phyloP scores from a whole-genome alignment of 2,113 vertebrate species.

The Polypterus senegalus region DNA sequence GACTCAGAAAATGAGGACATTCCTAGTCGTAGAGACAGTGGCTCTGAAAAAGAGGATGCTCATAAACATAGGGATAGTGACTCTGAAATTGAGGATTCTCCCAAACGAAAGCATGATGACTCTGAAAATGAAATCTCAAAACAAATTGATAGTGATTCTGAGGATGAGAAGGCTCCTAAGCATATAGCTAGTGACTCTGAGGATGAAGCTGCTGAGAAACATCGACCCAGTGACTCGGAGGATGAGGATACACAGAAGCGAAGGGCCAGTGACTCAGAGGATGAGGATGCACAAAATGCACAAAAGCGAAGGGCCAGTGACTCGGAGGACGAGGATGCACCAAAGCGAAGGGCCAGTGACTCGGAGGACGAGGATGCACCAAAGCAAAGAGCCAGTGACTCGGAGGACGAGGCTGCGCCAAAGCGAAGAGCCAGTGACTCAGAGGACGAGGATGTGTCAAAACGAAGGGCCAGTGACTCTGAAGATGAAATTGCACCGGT shows the following conservation, averaged over 20 bases:
- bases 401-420: conserved; percentile 32
- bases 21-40: conserved; percentile 20
- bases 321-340: conserved; percentile 8
- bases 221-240: conserved; percentile 10
- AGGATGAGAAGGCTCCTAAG: conserved; percentile 18
- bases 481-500: conserved; percentile 17
- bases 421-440: conserved; percentile 2
- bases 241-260: conserved; percentile 17
- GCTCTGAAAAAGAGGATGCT: conserved; percentile 38
- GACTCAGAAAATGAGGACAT: conserved; percentile 52
- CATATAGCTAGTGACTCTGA: conserved; percentile 10
- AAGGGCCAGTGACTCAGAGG: conserved; percentile 39
- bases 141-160: conserved; percentile 33
- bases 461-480: conserved; percentile 18
- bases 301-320: conserved; percentile 30
- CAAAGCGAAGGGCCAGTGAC: background rate
- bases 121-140: conserved; percentile 28
- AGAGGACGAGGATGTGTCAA: background rate
- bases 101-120: conserved; percentile 31
- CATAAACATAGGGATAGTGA: conserved; percentile 32
- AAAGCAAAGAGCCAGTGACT: conserved; percentile 40
- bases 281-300: conserved; percentile 24
- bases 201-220: conserved; percentile 6
- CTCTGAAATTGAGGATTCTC: conserved; percentile 38
- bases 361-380: conserved; percentile 32